A percentile compares a stretch with the other conserved stretches of the same genome.
Evolutionary conservation across 1,140 invertebrate species (phyloP).

Genomic region (Drosophila tsacasi): DNA sequence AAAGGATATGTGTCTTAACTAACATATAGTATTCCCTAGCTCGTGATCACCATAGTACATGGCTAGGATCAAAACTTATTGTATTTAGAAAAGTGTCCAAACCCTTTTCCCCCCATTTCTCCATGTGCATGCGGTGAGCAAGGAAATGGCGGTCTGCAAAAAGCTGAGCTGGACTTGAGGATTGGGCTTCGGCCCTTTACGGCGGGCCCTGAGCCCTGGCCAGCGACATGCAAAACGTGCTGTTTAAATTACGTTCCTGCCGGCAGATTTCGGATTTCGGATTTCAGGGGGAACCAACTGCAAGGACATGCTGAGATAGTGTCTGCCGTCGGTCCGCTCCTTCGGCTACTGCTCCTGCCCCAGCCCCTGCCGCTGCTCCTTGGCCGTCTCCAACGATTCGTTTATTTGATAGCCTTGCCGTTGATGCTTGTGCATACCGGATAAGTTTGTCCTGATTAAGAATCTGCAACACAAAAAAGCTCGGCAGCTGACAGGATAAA

Average conservation of each 20-base stretch:
- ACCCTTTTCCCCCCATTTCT: too few species aligned
- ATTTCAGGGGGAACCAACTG: conserved; percentile 46
- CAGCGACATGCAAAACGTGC: conserved; percentile 79
- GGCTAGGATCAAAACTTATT: background rate
- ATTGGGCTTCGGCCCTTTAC: conserved; percentile 46
- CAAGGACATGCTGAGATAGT: conserved; percentile 65
- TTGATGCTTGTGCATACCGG: conserved; percentile 69
- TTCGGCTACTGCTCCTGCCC: background rate
- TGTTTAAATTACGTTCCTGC: conserved; percentile 75
- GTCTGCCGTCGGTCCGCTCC: conserved; percentile 37
- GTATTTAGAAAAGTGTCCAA: background rate
- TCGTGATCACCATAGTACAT: background rate
- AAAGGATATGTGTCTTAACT: background rate
- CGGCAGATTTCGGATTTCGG: conserved; percentile 57
- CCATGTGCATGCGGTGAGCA: conserved; percentile 6
- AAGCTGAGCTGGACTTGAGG: conserved; percentile 50
- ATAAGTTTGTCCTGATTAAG: conserved; percentile 79
- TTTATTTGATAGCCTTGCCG: conserved; percentile 65
- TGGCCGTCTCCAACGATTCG: conserved; percentile 57
- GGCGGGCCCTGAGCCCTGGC: conserved; percentile 50
- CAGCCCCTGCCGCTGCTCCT: conserved; percentile 4
- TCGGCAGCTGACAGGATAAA: conserved; percentile 8
- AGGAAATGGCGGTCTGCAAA: conserved; percentile 31
- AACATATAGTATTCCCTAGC: background rate
- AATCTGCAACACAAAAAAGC: conserved; percentile 62